phyloP scores from a whole-genome alignment of 1,140 invertebrate genomes.

The Tribolium madens region DNA sequence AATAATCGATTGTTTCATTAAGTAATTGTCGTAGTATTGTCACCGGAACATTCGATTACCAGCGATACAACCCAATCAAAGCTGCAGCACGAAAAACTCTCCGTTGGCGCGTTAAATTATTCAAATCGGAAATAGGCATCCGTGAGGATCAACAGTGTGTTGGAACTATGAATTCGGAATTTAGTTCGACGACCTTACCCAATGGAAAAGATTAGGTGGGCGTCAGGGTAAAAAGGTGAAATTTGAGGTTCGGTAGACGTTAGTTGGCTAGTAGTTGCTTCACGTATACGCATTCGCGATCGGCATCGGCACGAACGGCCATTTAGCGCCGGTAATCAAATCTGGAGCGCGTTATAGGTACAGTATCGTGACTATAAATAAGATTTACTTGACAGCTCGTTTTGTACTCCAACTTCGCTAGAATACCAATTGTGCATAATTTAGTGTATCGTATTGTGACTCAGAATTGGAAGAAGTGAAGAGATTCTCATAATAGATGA shows the following conservation, averaged over 20 bases:
- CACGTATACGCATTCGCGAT: slow-evolving; percentile 48
- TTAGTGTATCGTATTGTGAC: slow-evolving; percentile 51
- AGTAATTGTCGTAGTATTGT: neutral
- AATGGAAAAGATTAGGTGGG: slow-evolving; percentile 1
- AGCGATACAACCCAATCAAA: neutral
- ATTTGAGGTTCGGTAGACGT: slow-evolving; percentile 27
- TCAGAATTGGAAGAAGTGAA: slow-evolving; percentile 30
- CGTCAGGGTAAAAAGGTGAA: slow-evolving; percentile 17
- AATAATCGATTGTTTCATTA: neutral
- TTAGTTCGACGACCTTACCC: neutral
- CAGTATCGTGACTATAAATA: slow-evolving; percentile 56
- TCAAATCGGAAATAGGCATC: neutral
- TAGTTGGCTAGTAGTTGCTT: slow-evolving; percentile 36
- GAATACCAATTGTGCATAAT: slow-evolving; percentile 51
- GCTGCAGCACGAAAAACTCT: neutral
- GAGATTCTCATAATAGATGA: slow-evolving; percentile 15
- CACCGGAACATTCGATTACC: neutral
- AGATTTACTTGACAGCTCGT: slow-evolving; percentile 56
- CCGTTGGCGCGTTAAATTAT: slow-evolving; percentile 11
- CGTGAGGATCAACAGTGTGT: slow-evolving; percentile 24
- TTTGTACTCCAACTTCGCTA: slow-evolving; percentile 51
- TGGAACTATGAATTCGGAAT: slow-evolving; percentile 24
- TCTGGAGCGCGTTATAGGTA: slow-evolving; percentile 51
- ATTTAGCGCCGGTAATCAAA: slow-evolving; percentile 52
- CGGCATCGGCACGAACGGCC: slow-evolving; percentile 46